Base-by-base conservation (phyloP, 2,797 vertebrate species). In the Alauda arvensis region DNA sequence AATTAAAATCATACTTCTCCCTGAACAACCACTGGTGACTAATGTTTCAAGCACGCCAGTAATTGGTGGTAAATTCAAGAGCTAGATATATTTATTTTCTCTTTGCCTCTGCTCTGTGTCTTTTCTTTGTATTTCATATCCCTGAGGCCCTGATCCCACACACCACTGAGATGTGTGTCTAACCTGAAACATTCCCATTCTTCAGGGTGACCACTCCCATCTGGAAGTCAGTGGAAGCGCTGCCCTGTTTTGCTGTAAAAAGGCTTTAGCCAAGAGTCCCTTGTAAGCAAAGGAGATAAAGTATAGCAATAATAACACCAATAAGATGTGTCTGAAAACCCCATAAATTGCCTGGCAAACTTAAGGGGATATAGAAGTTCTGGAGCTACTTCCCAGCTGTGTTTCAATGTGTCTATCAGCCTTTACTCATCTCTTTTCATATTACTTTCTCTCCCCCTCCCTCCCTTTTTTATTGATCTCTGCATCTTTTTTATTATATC, bases 401-500 rank as follows among this genome's bases (percentile, higher is more conserved):
- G 69, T 71, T 89, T 79, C 87, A 75, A 86, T 43, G 51, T n/a
- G 55, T 92, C 93, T 95, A 90, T 95, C 93, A 89, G 85, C 6
- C 85, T 92, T 89, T 62, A 66, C 85, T 71, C 87, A 93, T 93
- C 90, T 94, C 87, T 87, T 84, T 94, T 83, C 90, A 84, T 93
- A 92, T 92, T 90, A 74, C 75, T 85, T 85, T 93, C 80, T 82
- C 81, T 84, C 85, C 65, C 88, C 63, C 75, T 62, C 75, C 80
- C 45, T 85, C 66, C 80, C 29, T 86, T 90, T 90, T 91, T 89
- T 93, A 95, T 94, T 94, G 90, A 95, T 94, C 94, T 94, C 87
- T 56, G 75, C 83, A 92, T 94, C 90, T 93, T 94, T 94, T 94
- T 91, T 92, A 92, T 94, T 92, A 94, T 91, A 91, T 68, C 90